These are phyloP conservation scores for Sinocyclocheilus grahami DNA, from an alignment of 2,113 vertebrate genomes.

Conservation along the genomic window DNA sequence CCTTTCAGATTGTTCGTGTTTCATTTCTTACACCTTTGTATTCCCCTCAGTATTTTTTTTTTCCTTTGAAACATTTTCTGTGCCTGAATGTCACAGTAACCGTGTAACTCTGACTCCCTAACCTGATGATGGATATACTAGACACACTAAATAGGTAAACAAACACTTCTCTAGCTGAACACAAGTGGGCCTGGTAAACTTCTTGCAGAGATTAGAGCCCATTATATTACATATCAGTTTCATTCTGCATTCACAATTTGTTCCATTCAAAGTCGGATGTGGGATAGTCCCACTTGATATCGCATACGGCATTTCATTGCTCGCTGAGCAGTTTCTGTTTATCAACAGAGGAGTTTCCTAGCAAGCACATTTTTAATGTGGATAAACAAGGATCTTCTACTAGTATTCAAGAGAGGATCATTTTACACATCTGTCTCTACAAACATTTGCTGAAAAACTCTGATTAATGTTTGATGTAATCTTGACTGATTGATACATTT, in stretches of 20 bases:
- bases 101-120: constrained; percentile 25
- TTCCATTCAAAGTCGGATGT: background rate
- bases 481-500: background rate
- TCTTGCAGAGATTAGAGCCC: constrained; percentile 1
- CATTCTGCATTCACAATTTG: background rate
- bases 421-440: background rate
- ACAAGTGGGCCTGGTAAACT: background rate
- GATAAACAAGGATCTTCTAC: background rate
- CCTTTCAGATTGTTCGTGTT: background rate
- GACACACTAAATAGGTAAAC: constrained; percentile 19
- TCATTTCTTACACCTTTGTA: background rate
- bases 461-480: background rate
- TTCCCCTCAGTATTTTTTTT: background rate
- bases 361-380: background rate
- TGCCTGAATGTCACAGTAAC: constrained; percentile 37
- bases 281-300: background rate
- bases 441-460: background rate
- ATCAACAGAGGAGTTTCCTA: background rate
- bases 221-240: background rate
- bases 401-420: background rate
- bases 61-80: background rate
- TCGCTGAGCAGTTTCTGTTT: background rate
- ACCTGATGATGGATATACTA: constrained; percentile 36
- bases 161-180: constrained; percentile 2
- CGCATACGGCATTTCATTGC: background rate